Base-by-base conservation (phyloP, 2,888 invertebrate genomes). In the Apoda limacodes region DNA sequence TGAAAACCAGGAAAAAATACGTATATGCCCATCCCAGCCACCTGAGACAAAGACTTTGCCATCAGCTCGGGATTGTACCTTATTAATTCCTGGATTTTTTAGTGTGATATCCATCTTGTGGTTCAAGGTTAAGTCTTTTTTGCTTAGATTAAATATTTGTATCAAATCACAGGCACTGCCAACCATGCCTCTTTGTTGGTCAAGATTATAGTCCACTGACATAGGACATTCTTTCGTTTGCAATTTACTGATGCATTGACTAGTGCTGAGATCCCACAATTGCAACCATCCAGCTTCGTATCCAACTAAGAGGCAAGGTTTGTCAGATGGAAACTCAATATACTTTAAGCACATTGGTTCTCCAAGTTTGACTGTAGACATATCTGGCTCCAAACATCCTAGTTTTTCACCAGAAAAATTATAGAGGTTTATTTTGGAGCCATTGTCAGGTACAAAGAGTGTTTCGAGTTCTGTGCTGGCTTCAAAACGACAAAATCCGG, bases 1-100 rank as follows among this genome's bases (percentile, higher is more conserved):
- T 30, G 87, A 88, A 59, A 86, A 90, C 88, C 89, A 90, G 2
- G 92, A 91, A 60, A 87, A 91, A 40, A 92, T 83, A 40, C 91
- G 82, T 37, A 91, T 72, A 38, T 87, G 83, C 2, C 89, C 88
- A 53, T 93, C 92, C 88, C 90, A 90, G 17, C 90, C 88, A 7
- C 88, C 92, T 0, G 85, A 82, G 11, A 85, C 85, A 47, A 92
- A 87, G 5, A 92, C 86, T 59, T 88, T 90, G 3, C 85, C 82
- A 59, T 92, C 92, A 0, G 75, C 66, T 13, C 91, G 82, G 40
- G 90, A 80, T 46, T 83, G 83, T 5, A 91, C 82, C 44, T 85
- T 83, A 48, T 88, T 89, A 22, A 87, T 86, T 5, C 92, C 90
- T 2, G 88, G 82, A 61, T 90, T 90, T 50, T 87, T 90, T n/a